Percentiles rank a stretch among this genome's conserved stretches.
Evolutionary conservation across 2,888 invertebrate genomes (phyloP).

Genomic region (Ellobium chinense): DNA sequence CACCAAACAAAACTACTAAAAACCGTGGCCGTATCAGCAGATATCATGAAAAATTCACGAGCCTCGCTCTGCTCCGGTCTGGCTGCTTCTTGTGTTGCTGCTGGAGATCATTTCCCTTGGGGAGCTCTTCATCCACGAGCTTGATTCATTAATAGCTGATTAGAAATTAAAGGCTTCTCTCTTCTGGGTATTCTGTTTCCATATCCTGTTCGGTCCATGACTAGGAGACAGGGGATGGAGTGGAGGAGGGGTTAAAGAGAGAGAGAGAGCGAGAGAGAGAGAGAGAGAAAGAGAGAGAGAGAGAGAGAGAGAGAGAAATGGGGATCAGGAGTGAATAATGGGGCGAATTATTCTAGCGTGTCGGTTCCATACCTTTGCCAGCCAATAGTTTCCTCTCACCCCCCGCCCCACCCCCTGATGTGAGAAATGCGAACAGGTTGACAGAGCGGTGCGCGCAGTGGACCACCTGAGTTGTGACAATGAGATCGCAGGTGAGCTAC

Average conservation of each 20-base stretch:
- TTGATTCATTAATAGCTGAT: conserved; percentile 58
- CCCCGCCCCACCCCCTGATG: too few species aligned
- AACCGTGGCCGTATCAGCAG: conserved; percentile 1
- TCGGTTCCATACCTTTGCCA: conserved; percentile 15
- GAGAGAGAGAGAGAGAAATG: too few species aligned
- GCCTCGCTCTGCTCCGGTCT: background rate
- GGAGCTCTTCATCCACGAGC: conserved; percentile 32
- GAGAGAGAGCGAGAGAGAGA: too few species aligned
- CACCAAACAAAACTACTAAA: background rate
- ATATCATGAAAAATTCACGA: conserved; percentile 36
- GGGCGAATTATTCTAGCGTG: conserved; percentile 33
- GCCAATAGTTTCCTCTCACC: too few species aligned
- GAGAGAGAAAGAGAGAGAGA: too few species aligned
- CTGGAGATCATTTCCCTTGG: conserved; percentile 25
- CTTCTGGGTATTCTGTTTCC: conserved; percentile 54
- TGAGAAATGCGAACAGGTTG: too few species aligned
- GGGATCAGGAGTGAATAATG: conserved; percentile 41
- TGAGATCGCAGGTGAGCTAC: too few species aligned
- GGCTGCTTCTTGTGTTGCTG: conserved; percentile 2
- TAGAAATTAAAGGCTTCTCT: conserved; percentile 53
- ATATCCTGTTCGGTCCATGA: conserved; percentile 48
- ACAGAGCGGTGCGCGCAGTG: too few species aligned
- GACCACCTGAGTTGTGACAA: too few species aligned
- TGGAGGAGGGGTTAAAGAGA: too few species aligned
- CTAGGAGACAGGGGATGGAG: too few species aligned